phyloP scores from a whole-genome alignment of 2,113 vertebrate genomes.

The Brachypodius melanocephalos region DNA sequence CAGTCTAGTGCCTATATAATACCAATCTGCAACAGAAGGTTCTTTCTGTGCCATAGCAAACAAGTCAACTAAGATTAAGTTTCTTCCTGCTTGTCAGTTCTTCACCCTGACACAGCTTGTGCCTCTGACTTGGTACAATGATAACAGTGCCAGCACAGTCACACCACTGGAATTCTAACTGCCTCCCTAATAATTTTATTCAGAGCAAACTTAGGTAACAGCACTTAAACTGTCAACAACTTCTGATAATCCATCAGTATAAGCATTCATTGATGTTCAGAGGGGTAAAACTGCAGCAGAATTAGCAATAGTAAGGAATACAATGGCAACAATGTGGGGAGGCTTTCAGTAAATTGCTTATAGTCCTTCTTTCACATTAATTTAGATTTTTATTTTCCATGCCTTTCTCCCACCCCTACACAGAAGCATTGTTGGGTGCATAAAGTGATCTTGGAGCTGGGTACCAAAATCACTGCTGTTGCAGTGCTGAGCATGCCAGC shows the following conservation, averaged over 20 bases:
- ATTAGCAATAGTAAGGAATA: background rate
- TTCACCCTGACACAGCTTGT: background rate
- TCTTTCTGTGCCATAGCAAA: background rate
- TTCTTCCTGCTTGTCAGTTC: background rate
- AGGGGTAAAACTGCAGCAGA: background rate
- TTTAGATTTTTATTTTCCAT: background rate
- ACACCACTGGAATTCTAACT: background rate
- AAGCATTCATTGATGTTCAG: background rate
- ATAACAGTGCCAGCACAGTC: background rate
- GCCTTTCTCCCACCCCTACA: background rate
- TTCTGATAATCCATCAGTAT: background rate
- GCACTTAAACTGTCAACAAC: background rate
- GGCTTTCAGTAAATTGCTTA: background rate
- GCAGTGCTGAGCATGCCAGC: background rate
- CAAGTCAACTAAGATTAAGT: background rate
- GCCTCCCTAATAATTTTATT: background rate
- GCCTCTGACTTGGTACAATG: background rate
- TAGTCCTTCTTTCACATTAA: background rate
- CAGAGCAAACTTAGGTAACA: background rate
- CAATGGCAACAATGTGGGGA: background rate
- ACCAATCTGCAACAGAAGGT: background rate
- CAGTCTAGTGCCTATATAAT: background rate
- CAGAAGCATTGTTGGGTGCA: background rate
- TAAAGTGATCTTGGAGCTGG: background rate
- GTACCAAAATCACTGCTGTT: background rate